Evolutionary conservation across 2,113 vertebrate genomes (phyloP).

Genomic region (Saccopteryx bilineata): DNA sequence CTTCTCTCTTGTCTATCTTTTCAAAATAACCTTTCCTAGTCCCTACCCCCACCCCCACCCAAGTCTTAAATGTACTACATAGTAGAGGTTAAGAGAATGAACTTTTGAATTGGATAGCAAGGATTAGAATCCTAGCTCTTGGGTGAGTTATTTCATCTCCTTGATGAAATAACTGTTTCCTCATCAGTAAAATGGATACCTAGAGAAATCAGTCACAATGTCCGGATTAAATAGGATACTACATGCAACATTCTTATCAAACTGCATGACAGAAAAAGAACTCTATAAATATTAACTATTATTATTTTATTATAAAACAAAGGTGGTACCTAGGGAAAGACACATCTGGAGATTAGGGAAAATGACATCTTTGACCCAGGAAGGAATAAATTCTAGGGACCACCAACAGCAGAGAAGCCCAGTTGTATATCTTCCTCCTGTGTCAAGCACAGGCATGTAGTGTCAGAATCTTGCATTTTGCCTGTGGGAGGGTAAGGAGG

Average conservation of each 20-base stretch:
- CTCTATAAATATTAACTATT: background rate
- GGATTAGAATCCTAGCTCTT: constrained; percentile 53
- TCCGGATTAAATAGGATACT: constrained; percentile 45
- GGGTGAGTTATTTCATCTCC: constrained; percentile 55
- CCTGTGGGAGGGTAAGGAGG: constrained; percentile 26
- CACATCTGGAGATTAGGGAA: constrained; percentile 31
- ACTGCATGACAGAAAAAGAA: background rate
- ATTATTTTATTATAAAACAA: constrained; percentile 10
- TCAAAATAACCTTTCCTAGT: constrained; percentile 1
- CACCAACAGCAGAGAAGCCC: background rate
- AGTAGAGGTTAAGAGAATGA: constrained; percentile 39
- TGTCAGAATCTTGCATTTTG: constrained; percentile 13
- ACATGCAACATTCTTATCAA: background rate
- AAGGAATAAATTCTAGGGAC: constrained; percentile 43
- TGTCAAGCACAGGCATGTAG: constrained; percentile 1
- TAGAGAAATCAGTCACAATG: constrained; percentile 32
- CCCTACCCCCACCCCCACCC: background rate
- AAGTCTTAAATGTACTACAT: background rate
- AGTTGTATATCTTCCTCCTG: background rate
- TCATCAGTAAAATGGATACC: constrained; percentile 31
- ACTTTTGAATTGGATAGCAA: constrained; percentile 45
- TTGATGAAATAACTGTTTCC: constrained; percentile 20
- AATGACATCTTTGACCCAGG: background rate
- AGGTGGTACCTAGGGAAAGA: constrained; percentile 19
- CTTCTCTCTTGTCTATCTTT: constrained; percentile 3